Evolutionary conservation across 2,888 invertebrate genomes (phyloP), one percentile per base, ranked within the genome.

Genomic region (Omphaloscelis lunosa): DNA sequence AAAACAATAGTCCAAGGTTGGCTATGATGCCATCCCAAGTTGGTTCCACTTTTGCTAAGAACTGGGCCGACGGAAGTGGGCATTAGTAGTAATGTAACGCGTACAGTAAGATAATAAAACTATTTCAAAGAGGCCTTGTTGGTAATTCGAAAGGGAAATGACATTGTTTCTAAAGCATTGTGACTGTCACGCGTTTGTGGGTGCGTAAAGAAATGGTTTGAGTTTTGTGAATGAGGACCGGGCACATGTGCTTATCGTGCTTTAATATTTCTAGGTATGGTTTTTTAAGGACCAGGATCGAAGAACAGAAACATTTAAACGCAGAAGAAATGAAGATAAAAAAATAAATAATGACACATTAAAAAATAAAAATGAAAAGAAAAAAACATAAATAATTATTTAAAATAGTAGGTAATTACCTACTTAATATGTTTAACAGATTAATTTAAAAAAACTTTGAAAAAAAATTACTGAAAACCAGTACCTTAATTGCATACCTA

Each of bases 11-110:
- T 48, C 68, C 88, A 90, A 91, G 89, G 90, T 89, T 89, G 83
- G 66, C 62, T 67, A 73, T 87, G 86, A 87, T 84, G 87, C 88
- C 88, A 86, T 83, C 76, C 79, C 63, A 83, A 89, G 92, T 94
- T 93, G 94, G 95, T 95, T 95, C 92, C 93, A 94, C 92, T 92
- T 92, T 91, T 90, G 91, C 88, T 88, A 83, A 86, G 86, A 95
- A 92, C 86, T 93, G 84, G 94, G 93, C 89, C 93, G 93, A 75
- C 88, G 95, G 95, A 92, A 93, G 91, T 88, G 51, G 27, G 41
- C 34, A 75, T 86, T 86, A 83, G 67, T 73, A 82, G 88, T 87
- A 87, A 87, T 89, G 90, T 90, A 88, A 90, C 86, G 85, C 88
- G 71, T 67, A 82, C 71, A 79, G 85, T 86, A 88, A 86, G 88